Percentiles rank a stretch among this genome's conserved stretches.
phyloP scores from a whole-genome alignment of 35 echinoderm and acorn worm genomes.

The Ptychodera flava region DNA sequence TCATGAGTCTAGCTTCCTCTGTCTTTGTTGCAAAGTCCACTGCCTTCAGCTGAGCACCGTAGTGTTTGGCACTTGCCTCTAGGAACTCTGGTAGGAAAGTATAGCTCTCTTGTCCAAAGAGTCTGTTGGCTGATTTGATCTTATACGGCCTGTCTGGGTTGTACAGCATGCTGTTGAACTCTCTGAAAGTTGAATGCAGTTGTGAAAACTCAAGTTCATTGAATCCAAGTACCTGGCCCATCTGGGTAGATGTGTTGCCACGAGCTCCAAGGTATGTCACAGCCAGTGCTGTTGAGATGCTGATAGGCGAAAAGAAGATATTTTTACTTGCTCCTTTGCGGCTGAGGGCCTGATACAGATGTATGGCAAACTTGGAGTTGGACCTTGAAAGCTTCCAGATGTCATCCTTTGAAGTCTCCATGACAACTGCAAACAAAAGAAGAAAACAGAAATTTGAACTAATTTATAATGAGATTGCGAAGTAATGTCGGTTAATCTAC shows the following conservation, averaged over 20 bases:
- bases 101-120: conserved; percentile 35
- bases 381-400: not conserved
- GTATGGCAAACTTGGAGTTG: not conserved
- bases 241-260: not conserved
- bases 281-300: not conserved
- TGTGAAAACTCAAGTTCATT: not conserved
- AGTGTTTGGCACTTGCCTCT: conserved; percentile 8
- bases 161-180: not conserved
- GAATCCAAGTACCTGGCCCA: not conserved
- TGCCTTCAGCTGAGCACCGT: conserved; percentile 24
- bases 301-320: not conserved
- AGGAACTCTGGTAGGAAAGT: conserved; percentile 46
- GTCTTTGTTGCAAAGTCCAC: conserved; percentile 33
- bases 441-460: too few relatives aligned
- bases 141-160: not conserved
- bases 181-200: not conserved
- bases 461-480: too few relatives aligned
- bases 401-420: too few relatives aligned
- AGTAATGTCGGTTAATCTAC: too few relatives aligned
- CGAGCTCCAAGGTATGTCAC: not conserved
- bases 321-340: not conserved
- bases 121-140: conserved; percentile 48
- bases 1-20: conserved; percentile 18
- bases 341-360: not conserved
- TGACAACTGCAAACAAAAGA: too few relatives aligned